Conservation (phyloP, 2,888 invertebrate genomes). For the Oligia strigilis region DNA sequence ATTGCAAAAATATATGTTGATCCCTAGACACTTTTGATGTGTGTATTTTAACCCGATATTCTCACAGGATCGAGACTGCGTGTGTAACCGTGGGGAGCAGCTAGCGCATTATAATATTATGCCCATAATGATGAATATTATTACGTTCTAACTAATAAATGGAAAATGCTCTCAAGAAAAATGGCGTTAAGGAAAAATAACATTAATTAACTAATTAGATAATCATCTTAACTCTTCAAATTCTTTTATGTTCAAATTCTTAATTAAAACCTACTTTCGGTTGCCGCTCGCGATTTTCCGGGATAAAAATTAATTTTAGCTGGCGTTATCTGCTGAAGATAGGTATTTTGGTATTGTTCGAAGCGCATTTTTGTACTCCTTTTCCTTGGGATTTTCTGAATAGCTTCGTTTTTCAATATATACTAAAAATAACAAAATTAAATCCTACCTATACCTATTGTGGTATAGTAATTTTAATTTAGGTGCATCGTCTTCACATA, state of each 20-base stretch:
- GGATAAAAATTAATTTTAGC: conserved; percentile 36
- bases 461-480: no score
- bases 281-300: conserved; percentile 37
- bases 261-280: conserved; percentile 49
- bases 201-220: conserved; percentile 46
- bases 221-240: conserved; percentile 38
- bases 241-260: conserved; percentile 53
- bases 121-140: not conserved
- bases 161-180: conserved; percentile 6
- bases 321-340: conserved; percentile 17
- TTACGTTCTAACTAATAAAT: not conserved
- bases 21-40: no score
- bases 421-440: no score
- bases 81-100: no score
- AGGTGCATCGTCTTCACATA: no score
- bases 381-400: not conserved
- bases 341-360: conserved; percentile 23
- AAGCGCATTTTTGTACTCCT: not conserved
- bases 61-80: no score
- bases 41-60: no score
- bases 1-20: no score
- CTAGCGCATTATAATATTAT: not conserved
- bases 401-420: not conserved
- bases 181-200: conserved; percentile 12
- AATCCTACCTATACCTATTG: no score